These are phyloP conservation scores for Petromus typicus DNA, from an alignment of 2,113 vertebrate species.

Conservation along the genomic window DNA sequence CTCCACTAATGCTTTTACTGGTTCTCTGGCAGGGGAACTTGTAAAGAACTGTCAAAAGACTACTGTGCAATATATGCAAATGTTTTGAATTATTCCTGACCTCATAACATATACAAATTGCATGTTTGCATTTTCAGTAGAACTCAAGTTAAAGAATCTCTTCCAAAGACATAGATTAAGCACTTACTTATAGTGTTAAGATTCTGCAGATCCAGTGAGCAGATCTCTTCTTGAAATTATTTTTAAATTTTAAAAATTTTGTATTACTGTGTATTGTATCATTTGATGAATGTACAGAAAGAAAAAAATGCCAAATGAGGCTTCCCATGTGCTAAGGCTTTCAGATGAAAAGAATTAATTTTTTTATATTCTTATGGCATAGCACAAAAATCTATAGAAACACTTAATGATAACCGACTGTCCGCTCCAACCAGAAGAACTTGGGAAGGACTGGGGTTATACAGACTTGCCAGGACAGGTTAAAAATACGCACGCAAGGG, in stretches of 20 bases:
- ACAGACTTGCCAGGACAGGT: neutral
- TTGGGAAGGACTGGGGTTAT: neutral
- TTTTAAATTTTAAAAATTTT: neutral
- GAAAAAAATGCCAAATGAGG: neutral
- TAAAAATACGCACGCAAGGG: no score
- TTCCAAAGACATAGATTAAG: neutral
- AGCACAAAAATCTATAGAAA: neutral
- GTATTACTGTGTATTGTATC: neutral
- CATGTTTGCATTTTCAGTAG: neutral
- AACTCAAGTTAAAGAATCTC: neutral
- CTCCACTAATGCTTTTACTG: neutral
- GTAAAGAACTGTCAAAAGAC: neutral
- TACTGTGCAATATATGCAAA: neutral
- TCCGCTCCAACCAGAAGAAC: neutral
- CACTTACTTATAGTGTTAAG: neutral
- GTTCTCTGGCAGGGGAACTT: neutral
- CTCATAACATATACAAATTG: neutral
- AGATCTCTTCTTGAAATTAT: neutral
- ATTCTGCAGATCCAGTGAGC: neutral
- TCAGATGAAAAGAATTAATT: neutral
- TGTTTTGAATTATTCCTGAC: neutral
- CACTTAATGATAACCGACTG: neutral
- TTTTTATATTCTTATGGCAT: neutral
- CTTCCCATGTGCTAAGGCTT: neutral
- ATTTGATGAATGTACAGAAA: neutral